Percentiles rank a stretch among this genome's conserved stretches.
Evolutionary conservation across 2,888 invertebrate species (phyloP).

Genomic region (Plutella xylostella): DNA sequence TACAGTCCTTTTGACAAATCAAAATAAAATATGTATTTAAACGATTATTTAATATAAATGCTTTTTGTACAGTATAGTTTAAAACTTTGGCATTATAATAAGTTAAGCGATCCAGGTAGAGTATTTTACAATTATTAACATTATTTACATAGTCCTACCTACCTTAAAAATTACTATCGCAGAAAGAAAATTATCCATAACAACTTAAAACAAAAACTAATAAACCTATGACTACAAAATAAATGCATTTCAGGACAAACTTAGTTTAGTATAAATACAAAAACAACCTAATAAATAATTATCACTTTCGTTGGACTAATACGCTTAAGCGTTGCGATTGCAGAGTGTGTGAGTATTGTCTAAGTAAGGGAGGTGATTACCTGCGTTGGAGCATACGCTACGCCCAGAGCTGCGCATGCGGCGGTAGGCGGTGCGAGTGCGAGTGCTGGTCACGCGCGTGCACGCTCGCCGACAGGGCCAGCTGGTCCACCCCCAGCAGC

Average conservation of each 20-base stretch:
- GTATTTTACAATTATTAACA: slow-evolving; percentile 3
- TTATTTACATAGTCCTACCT: slow-evolving; percentile 14
- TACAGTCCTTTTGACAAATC: slow-evolving; percentile 43
- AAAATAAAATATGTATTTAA: slow-evolving; percentile 27
- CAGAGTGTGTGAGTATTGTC: slow-evolving; percentile 6
- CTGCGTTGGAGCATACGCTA: slow-evolving; percentile 80
- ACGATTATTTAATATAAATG: slow-evolving; percentile 47
- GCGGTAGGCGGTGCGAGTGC: slow-evolving; percentile 62
- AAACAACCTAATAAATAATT: slow-evolving; percentile 53
- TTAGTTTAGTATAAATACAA: slow-evolving; percentile 45
- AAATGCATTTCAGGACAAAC: slow-evolving; percentile 39
- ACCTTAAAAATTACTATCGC: slow-evolving; percentile 52
- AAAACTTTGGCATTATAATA: slow-evolving; percentile 66
- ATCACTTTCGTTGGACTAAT: slow-evolving; percentile 68
- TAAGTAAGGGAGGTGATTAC: slow-evolving; percentile 47
- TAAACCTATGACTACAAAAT: slow-evolving; percentile 28
- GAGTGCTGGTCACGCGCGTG: slow-evolving; percentile 54
- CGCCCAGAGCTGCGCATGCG: slow-evolving; percentile 82
- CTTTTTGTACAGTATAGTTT: slow-evolving; percentile 56
- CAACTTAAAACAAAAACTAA: slow-evolving; percentile 6
- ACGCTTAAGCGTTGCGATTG: slow-evolving; percentile 66
- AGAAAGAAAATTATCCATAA: slow-evolving; percentile 32
- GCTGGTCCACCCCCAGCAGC: slow-evolving; percentile 62
- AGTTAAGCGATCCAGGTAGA: slow-evolving; percentile 31
- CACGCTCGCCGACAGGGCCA: slow-evolving; percentile 51